These are phyloP conservation scores for Lomographa bimaculata DNA, from an alignment of 2,888 invertebrate species.

Conservation along the genomic window DNA sequence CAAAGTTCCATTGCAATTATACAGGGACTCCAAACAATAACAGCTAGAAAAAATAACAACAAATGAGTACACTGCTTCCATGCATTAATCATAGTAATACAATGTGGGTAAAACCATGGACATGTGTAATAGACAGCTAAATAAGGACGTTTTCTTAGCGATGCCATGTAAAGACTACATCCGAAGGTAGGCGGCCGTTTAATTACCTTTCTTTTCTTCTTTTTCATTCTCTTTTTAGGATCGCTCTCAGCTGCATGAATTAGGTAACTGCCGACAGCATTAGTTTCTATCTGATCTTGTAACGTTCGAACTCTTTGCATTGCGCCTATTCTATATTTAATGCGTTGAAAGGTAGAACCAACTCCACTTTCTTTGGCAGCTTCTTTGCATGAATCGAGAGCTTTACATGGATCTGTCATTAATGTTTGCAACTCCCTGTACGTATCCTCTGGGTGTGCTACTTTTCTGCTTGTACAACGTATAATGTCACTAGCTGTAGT, in stretches of 20 bases:
- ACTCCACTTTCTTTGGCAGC: slow-evolving; percentile 29
- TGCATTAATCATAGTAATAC: slow-evolving; percentile 40
- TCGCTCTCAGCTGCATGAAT: slow-evolving; percentile 35
- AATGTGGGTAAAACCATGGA: slow-evolving; percentile 59
- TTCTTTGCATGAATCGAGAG: slow-evolving; percentile 22
- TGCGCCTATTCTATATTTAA: slow-evolving; percentile 31
- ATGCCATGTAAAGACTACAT: slow-evolving; percentile 50
- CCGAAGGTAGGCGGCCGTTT: slow-evolving; percentile 23
- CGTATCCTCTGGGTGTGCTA: slow-evolving; percentile 36
- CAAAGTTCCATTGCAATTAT: slow-evolving; percentile 50
- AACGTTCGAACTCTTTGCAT: slow-evolving; percentile 28
- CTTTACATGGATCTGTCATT: slow-evolving; percentile 29
- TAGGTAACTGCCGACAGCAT: slow-evolving; percentile 34
- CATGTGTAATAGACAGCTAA: slow-evolving; percentile 45
- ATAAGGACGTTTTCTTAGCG: slow-evolving; percentile 48
- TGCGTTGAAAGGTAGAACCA: slow-evolving; percentile 34
- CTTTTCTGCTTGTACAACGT: slow-evolving; percentile 30
- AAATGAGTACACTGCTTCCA: slow-evolving; percentile 50
- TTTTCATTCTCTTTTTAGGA: slow-evolving; percentile 37
- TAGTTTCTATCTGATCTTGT: slow-evolving; percentile 31
- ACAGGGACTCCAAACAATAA: slow-evolving; percentile 60
- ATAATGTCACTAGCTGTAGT: slow-evolving; percentile 11
- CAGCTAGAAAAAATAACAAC: slow-evolving; percentile 49
- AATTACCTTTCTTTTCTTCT: slow-evolving; percentile 21
- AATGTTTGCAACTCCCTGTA: slow-evolving; percentile 23